Conservation (phyloP, 2,888 invertebrate species). For the Drosophila gaucha region DNA sequence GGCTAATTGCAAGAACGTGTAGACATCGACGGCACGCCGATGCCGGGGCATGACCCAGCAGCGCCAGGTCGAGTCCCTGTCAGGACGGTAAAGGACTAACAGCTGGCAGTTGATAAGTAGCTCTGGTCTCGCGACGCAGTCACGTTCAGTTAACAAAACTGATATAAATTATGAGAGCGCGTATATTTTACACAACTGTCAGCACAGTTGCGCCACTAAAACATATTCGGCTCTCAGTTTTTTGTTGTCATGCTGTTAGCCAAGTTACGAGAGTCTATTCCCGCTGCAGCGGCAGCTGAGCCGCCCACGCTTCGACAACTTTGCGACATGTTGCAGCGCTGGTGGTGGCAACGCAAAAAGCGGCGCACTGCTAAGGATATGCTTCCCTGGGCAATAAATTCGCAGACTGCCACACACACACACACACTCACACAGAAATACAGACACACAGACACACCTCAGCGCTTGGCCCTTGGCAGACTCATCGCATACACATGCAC, state of each 20-base stretch:
- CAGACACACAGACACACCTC: conserved; percentile 23
- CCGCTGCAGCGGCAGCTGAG: conserved; percentile 61
- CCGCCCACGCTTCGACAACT: conserved; percentile 73
- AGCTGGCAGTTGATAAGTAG: conserved; percentile 51
- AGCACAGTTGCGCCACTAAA: conserved; percentile 78
- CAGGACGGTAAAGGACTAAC: conserved; percentile 13
- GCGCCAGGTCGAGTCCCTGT: conserved; percentile 22
- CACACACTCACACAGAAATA: conserved; percentile 16
- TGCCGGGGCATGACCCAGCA: conserved; percentile 15
- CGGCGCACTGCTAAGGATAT: conserved; percentile 68
- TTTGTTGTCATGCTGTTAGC: conserved; percentile 42
- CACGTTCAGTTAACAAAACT: conserved; percentile 80
- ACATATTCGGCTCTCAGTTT: conserved; percentile 70
- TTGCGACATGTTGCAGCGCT: conserved; percentile 77
- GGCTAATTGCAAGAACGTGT: conserved; percentile 76
- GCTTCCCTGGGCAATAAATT: conserved; percentile 81
- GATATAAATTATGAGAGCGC: conserved; percentile 78
- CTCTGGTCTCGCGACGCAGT: conserved; percentile 67
- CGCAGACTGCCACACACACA: conserved; percentile 49
- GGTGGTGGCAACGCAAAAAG: conserved; percentile 30
- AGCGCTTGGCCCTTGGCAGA: conserved; percentile 22
- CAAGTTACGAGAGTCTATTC: conserved; percentile 56
- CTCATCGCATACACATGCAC: conserved; percentile 19
- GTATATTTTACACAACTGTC: conserved; percentile 79
- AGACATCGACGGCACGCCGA: conserved; percentile 41